A percentile compares a stretch with the other conserved stretches of the same genome.
These are phyloP conservation scores for Grammomys dolichurus DNA, from an alignment of 2,113 vertebrate species.

Conservation along the genomic window DNA sequence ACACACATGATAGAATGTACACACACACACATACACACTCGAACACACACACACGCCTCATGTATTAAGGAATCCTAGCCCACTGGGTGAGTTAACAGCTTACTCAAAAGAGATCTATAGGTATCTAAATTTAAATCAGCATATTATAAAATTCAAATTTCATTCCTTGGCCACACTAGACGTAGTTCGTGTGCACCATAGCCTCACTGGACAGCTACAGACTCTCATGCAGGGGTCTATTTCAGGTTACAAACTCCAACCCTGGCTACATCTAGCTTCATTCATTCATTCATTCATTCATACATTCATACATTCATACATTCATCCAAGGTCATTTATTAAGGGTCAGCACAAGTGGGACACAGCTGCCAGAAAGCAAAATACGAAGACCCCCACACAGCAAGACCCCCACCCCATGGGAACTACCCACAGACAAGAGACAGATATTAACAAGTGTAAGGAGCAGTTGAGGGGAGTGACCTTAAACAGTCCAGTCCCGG, in stretches of 20 bases:
- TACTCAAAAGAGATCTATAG: neutral
- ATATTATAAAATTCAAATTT: neutral
- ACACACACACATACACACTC: neutral
- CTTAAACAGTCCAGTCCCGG: fast-evolving
- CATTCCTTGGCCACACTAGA: fast-evolving
- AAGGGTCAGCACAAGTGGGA: neutral
- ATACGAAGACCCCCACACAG: fast-evolving
- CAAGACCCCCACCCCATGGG: too few relatives aligned
- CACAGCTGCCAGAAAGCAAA: neutral
- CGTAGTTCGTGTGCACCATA: fast-evolving
- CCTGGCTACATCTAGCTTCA: neutral
- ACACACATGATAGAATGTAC: neutral
- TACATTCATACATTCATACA: neutral
- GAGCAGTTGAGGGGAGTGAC: fast-evolving
- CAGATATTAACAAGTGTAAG: neutral
- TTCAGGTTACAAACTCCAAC: neutral
- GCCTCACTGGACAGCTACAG: neutral
- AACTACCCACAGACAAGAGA: fast-evolving
- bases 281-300: neutral
- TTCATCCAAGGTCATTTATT: neutral
- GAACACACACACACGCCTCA: neutral
- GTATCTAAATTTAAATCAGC: neutral
- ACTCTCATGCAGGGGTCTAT: fast-evolving
- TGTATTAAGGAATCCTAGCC: neutral
- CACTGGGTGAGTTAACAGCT: fast-evolving